phyloP scores from a whole-genome alignment of 2,888 invertebrate genomes.

The Eremobia ochroleuca region DNA sequence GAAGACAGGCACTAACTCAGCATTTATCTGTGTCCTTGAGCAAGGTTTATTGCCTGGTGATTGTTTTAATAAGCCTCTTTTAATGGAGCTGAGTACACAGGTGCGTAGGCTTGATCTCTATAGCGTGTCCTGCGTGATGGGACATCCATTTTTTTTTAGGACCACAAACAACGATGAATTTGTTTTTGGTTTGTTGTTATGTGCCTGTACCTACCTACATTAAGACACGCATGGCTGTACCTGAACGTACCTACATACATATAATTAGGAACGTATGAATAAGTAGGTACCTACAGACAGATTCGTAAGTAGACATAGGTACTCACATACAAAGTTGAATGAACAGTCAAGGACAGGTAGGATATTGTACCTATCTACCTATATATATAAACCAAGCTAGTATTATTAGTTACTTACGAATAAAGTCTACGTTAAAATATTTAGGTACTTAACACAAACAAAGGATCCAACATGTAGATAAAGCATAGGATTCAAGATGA shows the following conservation, averaged over 20 bases:
- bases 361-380: not conserved
- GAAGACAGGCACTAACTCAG: conserved; percentile 14
- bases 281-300: not conserved
- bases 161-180: conserved; percentile 35
- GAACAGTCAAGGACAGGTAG: conserved; percentile 48
- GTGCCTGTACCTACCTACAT: not conserved
- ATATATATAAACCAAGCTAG: not conserved
- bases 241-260: not conserved
- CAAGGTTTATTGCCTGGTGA: conserved; percentile 62
- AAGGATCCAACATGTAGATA: not conserved
- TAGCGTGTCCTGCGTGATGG: conserved; percentile 17
- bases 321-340: conserved; percentile 45
- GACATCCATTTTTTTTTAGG: conserved; percentile 24
- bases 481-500: conserved; percentile 10
- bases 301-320: conserved; percentile 6
- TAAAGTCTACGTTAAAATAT: not conserved
- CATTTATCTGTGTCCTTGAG: conserved; percentile 34
- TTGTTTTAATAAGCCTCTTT: conserved; percentile 73
- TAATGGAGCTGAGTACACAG: conserved; percentile 63
- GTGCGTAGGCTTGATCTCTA: conserved; percentile 37
- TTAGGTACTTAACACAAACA: not conserved
- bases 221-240: conserved; percentile 33
- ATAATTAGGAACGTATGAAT: not conserved
- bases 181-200: conserved; percentile 44
- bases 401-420: conserved; percentile 13